Conservation (phyloP, 1,140 invertebrate genomes). For the Dendrolimus punctatus region DNA sequence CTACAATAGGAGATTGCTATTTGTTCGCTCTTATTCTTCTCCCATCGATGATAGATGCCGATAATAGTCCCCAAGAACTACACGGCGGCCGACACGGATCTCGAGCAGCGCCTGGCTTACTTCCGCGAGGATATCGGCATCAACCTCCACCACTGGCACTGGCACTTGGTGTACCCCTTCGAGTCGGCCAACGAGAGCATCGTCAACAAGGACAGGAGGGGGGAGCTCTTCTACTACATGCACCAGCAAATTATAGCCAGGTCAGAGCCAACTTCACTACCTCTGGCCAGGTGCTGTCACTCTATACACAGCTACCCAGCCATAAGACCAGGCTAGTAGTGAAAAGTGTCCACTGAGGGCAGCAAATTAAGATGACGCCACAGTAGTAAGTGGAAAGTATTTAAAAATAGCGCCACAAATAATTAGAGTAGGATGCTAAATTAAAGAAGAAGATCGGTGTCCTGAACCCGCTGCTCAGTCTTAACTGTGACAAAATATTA, state of each 20-base stretch:
- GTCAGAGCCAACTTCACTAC: constrained; percentile 10
- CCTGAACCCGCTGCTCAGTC: too few species aligned
- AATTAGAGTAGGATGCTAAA: too few species aligned
- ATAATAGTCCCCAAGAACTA: constrained; percentile 81
- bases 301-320: too few species aligned
- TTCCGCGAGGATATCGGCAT: constrained; percentile 83
- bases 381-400: too few species aligned
- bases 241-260: constrained; percentile 81
- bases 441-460: too few species aligned
- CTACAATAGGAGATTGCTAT: too few species aligned
- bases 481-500: too few species aligned
- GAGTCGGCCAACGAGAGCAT: constrained; percentile 73
- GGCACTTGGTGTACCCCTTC: constrained; percentile 86
- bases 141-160: constrained; percentile 89
- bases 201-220: constrained; percentile 79
- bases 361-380: too few species aligned
- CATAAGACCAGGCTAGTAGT: too few species aligned
- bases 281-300: too few species aligned
- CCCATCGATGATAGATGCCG: constrained; percentile 60
- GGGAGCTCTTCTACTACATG: constrained; percentile 87
- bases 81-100: constrained; percentile 81
- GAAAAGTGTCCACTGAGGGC: too few species aligned
- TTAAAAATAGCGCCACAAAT: too few species aligned
- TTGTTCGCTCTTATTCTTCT: neutral
- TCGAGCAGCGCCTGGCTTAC: constrained; percentile 83